Evolutionary conservation across 2,888 invertebrate genomes (phyloP).

Genomic region (Selenia dentaria): DNA sequence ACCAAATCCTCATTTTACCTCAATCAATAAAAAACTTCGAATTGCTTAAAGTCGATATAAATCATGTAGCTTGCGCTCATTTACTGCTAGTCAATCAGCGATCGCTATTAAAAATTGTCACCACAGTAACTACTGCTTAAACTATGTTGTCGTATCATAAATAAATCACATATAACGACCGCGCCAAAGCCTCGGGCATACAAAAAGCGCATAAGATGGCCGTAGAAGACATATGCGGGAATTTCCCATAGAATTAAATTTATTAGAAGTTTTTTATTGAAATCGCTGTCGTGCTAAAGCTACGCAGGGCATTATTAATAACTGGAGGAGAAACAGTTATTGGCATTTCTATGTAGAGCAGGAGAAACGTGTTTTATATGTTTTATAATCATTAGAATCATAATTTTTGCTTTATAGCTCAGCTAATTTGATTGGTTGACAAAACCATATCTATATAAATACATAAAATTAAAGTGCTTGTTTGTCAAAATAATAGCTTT

Average conservation of each 20-base stretch:
- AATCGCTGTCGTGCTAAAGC: slow-evolving; percentile 6
- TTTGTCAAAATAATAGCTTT: too few species aligned
- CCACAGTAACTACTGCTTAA: neutral
- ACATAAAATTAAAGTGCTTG: too few species aligned
- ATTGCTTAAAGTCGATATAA: neutral
- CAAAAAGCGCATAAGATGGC: slow-evolving; percentile 27
- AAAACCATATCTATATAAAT: too few species aligned
- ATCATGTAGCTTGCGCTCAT: slow-evolving; percentile 6
- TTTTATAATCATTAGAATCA: too few species aligned
- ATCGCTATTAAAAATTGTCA: slow-evolving; percentile 17
- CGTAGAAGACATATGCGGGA: slow-evolving; percentile 21
- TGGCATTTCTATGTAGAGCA: too few species aligned
- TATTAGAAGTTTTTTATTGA: slow-evolving; percentile 12
- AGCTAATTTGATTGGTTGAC: too few species aligned
- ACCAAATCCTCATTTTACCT: neutral
- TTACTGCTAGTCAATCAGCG: slow-evolving; percentile 20
- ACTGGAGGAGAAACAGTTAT: too few species aligned
- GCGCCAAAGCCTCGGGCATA: slow-evolving; percentile 21
- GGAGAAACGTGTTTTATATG: too few species aligned
- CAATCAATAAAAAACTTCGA: too few species aligned
- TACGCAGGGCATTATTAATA: neutral
- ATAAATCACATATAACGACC: slow-evolving; percentile 37
- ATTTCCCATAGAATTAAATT: slow-evolving; percentile 21
- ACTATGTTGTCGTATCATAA: slow-evolving; percentile 26
- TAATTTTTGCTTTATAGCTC: too few species aligned